Evolutionary conservation across 2,113 vertebrate species (phyloP).

Genomic region (Benitochromis conjunctus): DNA sequence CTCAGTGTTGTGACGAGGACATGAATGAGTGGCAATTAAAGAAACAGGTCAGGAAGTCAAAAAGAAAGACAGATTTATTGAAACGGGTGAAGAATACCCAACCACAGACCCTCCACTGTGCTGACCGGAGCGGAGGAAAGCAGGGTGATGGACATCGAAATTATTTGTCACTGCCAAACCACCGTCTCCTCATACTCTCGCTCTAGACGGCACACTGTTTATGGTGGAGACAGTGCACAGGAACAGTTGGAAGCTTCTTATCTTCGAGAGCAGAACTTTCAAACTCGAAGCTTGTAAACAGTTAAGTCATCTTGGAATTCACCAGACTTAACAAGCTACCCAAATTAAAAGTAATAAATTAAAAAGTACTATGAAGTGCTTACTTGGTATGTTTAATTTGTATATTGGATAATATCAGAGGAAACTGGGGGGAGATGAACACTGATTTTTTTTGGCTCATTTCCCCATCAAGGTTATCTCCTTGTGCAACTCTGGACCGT

Average conservation of each 20-base stretch:
- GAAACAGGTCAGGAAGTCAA: background rate
- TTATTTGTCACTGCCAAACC: conserved; percentile 41
- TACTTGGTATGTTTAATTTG: background rate
- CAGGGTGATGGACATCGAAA: conserved; percentile 4
- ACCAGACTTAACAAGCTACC: background rate
- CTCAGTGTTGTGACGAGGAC: background rate
- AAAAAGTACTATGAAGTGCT: background rate
- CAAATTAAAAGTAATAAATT: background rate
- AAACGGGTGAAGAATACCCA: background rate
- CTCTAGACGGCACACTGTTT: conserved; percentile 18
- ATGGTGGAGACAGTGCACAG: background rate
- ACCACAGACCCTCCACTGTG: conserved; percentile 8
- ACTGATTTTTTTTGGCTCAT: background rate
- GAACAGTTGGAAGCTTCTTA: background rate
- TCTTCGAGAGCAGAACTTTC: background rate
- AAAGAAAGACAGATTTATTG: background rate
- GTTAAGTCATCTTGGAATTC: background rate
- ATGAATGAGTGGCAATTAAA: background rate
- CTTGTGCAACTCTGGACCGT: too few relatives aligned
- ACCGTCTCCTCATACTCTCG: conserved; percentile 41
- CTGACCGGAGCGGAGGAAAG: conserved; percentile 9
- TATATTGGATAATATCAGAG: background rate
- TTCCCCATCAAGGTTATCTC: background rate
- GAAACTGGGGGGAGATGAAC: background rate
- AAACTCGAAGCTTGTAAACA: background rate